Evolutionary conservation across 2,797 vertebrate genomes (phyloP).

Genomic region (Bryconaethiops microstoma): DNA sequence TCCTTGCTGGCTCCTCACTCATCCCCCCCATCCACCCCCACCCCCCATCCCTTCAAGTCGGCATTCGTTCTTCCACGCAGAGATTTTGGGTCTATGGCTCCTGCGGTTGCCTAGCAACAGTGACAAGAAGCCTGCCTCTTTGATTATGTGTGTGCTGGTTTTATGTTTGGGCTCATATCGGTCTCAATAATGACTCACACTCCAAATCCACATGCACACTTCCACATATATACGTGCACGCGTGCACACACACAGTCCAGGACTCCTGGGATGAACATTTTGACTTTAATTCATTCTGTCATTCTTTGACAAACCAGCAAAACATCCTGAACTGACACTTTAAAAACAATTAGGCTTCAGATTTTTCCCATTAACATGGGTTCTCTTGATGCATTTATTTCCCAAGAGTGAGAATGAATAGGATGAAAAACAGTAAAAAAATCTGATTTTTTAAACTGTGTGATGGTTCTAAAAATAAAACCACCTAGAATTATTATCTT

Average conservation of each 20-base stretch:
- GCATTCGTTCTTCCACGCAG: constrained; percentile 72
- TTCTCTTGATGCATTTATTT: not conserved
- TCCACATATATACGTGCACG: constrained; percentile 24
- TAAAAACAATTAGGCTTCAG: not conserved
- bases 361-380: not conserved
- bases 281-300: not conserved
- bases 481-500: not conserved
- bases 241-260: not conserved
- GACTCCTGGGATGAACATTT: not conserved
- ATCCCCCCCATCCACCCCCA: constrained; percentile 33
- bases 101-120: constrained; percentile 81
- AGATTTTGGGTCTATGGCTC: constrained; percentile 78
- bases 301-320: not conserved
- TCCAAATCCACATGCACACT: constrained; percentile 27
- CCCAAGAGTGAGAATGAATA: not conserved
- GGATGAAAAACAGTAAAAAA: not conserved
- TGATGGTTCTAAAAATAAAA: constrained; percentile 11
- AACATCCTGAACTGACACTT: not conserved
- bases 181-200: constrained; percentile 73
- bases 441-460: not conserved
- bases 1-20: constrained; percentile 57
- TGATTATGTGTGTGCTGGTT: constrained; percentile 65
- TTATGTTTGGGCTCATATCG: constrained; percentile 70
- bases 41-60: constrained; percentile 62
- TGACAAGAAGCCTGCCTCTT: constrained; percentile 79